A percentile compares a stretch with the other conserved stretches of the same genome.
Evolutionary conservation across 1,140 invertebrate genomes (phyloP).

Genomic region (Aphelinus atriplicis): DNA sequence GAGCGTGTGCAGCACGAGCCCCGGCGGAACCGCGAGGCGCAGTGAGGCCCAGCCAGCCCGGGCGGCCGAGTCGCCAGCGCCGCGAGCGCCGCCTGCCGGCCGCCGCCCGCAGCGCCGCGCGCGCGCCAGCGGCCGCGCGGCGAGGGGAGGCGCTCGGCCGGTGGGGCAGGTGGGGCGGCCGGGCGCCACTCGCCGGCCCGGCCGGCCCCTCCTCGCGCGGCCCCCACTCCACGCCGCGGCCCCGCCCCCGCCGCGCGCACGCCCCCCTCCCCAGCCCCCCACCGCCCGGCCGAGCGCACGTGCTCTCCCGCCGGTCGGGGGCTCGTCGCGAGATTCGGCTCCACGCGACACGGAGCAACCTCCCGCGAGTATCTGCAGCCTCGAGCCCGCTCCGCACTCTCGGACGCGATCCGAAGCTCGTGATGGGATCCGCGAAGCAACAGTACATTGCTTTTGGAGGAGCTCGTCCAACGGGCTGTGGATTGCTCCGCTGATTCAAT

Average conservation of each 20-base stretch:
- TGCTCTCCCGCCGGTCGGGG: background rate
- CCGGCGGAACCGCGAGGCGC: constrained; percentile 34
- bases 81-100: constrained; percentile 25
- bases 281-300: no score
- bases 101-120: background rate
- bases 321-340: background rate
- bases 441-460: no score
- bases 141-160: background rate
- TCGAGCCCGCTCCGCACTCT: background rate
- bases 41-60: constrained; percentile 29
- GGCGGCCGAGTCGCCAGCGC: constrained; percentile 3
- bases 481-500: no score
- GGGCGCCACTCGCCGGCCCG: constrained; percentile 4
- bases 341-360: no score
- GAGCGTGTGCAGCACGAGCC: constrained; percentile 22
- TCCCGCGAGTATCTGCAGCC: background rate
- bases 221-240: background rate
- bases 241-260: background rate
- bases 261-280: background rate
- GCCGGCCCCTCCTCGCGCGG: constrained; percentile 1
- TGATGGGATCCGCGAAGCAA: background rate
- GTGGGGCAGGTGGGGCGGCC: background rate
- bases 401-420: background rate
- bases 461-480: no score
- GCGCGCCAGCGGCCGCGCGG: background rate